Conservation (phyloP, 1,140 invertebrate genomes). For the Diorhabda sublineata region DNA sequence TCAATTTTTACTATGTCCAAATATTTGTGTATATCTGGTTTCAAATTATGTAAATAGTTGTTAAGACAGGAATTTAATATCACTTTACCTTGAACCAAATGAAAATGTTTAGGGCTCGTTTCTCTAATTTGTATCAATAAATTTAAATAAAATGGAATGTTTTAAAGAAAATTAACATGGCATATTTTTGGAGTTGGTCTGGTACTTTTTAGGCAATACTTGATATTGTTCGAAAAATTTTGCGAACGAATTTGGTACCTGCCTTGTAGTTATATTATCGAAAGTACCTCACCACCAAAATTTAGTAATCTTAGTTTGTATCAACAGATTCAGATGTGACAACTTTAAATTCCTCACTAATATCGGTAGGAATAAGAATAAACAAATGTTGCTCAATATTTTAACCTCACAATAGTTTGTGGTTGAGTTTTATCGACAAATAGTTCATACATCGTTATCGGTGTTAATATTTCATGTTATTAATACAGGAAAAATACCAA, state of each 20-base stretch:
- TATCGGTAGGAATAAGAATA: no score
- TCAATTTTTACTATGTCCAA: neutral
- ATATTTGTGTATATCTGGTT: neutral
- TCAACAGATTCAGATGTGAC: constrained; percentile 2
- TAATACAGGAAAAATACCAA: no score
- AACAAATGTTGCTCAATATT: no score
- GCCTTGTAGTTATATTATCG: neutral
- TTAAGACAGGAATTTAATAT: neutral
- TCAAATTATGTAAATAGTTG: neutral
- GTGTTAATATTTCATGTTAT: no score
- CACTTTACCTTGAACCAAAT: neutral
- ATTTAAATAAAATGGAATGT: no score
- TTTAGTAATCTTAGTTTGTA: neutral
- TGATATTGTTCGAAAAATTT: no score
- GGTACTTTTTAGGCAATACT: neutral
- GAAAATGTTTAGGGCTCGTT: no score
- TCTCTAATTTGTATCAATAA: no score
- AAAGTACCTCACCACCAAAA: neutral
- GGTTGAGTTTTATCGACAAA: no score
- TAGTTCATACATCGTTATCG: no score
- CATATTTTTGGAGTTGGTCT: neutral
- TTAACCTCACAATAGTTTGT: no score
- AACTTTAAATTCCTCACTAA: neutral
- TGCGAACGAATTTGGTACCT: neutral
- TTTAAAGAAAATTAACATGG: no score